A percentile compares a stretch with the other conserved stretches of the same genome.
phyloP scores from a whole-genome alignment of 2,113 vertebrate species.

The Serilophus lunatus region DNA sequence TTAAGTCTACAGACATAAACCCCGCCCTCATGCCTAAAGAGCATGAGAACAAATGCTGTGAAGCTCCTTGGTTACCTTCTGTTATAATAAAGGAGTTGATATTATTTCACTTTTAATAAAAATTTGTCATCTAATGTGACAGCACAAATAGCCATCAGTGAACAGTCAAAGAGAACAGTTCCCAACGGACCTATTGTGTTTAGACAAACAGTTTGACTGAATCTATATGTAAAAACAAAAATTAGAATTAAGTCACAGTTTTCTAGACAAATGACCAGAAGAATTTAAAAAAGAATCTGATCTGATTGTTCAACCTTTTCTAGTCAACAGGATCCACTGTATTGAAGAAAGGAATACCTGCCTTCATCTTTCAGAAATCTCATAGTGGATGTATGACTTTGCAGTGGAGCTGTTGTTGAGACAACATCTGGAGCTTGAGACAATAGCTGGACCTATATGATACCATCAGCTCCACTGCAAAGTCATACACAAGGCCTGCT shows the following conservation, averaged over 20 bases:
- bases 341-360: not conserved
- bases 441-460: not conserved
- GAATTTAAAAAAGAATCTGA: not conserved
- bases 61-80: not conserved
- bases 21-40: not conserved
- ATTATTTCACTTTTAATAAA: slow-evolving; percentile 1
- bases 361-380: not conserved
- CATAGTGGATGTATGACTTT: not conserved
- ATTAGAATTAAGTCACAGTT: not conserved
- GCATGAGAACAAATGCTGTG: not conserved
- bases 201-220: not conserved
- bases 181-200: not conserved
- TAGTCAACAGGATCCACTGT: not conserved
- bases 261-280: not conserved
- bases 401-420: not conserved
- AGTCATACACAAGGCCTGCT: not conserved
- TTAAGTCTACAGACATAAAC: not conserved
- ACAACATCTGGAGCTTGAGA: not conserved
- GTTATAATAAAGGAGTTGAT: not conserved
- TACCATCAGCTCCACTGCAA: not conserved
- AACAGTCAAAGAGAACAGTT: not conserved
- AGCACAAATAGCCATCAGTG: not conserved
- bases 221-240: not conserved
- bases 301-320: not conserved
- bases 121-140: not conserved